Conservation (phyloP, 2,888 invertebrate genomes). For the Polylopha cassiicola region DNA sequence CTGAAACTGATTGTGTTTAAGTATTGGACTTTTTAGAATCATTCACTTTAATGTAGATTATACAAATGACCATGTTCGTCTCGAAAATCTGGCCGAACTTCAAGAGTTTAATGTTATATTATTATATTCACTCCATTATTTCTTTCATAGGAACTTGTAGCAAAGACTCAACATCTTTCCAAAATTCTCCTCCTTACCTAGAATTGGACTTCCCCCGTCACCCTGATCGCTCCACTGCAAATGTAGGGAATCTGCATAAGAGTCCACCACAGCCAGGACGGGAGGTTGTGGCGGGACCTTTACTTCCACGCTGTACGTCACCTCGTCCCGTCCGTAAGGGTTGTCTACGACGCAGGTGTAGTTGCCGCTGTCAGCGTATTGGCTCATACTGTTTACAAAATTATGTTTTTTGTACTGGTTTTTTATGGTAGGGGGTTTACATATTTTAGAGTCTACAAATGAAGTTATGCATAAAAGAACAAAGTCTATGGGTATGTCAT, state of each 20-base stretch:
- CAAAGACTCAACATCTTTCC: background rate
- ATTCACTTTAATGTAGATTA: too few relatives aligned
- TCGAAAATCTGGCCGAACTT: too few relatives aligned
- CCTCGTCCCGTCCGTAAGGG: conserved; percentile 88
- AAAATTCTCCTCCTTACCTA: conserved; percentile 58
- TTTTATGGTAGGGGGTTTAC: too few relatives aligned
- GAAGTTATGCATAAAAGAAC: too few relatives aligned
- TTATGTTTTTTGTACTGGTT: too few relatives aligned
- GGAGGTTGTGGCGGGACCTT: conserved; percentile 93
- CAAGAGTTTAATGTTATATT: too few relatives aligned
- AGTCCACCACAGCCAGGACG: conserved; percentile 85
- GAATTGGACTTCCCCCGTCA: conserved; percentile 87
- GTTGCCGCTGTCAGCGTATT: conserved; percentile 91
- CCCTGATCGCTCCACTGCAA: conserved; percentile 89
- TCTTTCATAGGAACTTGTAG: conserved; percentile 4
- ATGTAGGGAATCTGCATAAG: conserved; percentile 89
- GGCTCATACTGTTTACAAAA: conserved; percentile 71
- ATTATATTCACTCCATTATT: too few relatives aligned
- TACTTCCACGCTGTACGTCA: conserved; percentile 85
- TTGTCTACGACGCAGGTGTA: conserved; percentile 94
- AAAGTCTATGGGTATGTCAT: too few relatives aligned
- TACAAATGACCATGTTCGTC: too few relatives aligned
- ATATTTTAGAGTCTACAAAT: too few relatives aligned
- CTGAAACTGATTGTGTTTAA: too few relatives aligned
- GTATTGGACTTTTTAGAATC: too few relatives aligned